phyloP scores from a whole-genome alignment of 2,888 invertebrate genomes.

The Spisula subtruncata region DNA sequence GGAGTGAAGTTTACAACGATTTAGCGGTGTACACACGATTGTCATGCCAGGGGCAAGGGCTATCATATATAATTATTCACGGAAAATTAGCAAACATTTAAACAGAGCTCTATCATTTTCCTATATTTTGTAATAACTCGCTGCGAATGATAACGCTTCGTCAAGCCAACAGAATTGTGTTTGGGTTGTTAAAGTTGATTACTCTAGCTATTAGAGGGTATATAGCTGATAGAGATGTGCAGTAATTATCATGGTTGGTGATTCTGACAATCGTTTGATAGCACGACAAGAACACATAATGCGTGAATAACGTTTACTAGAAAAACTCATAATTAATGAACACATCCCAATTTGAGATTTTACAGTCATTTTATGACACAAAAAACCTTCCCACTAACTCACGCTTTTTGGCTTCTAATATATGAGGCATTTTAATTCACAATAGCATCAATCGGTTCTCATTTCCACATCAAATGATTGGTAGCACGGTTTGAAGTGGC shows the following conservation, averaged over 20 bases:
- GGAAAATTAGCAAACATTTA: constrained; percentile 74
- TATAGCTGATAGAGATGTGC: constrained; percentile 32
- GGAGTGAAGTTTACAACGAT: constrained; percentile 49
- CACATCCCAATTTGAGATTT: background rate
- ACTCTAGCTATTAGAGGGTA: constrained; percentile 24
- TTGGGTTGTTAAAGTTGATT: constrained; percentile 47
- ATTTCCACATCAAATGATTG: background rate
- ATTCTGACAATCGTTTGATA: background rate
- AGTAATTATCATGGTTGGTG: constrained; percentile 32
- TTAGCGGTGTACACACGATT: constrained; percentile 50
- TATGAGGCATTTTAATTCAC: background rate
- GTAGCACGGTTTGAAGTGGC: background rate
- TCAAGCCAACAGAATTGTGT: constrained; percentile 54
- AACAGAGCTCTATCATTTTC: constrained; percentile 65
- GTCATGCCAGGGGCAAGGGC: constrained; percentile 58
- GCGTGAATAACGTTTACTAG: background rate
- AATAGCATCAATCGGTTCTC: background rate
- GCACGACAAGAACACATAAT: constrained; percentile 13
- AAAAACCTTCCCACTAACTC: background rate
- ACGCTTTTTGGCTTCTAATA: background rate
- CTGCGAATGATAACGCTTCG: constrained; percentile 55
- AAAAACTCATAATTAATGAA: constrained; percentile 16
- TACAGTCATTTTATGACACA: background rate
- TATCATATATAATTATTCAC: constrained; percentile 71
- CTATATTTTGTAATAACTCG: constrained; percentile 72